phyloP scores from a whole-genome alignment of 2,888 invertebrate species.

The Acanthococcus lagerstroemiae region DNA sequence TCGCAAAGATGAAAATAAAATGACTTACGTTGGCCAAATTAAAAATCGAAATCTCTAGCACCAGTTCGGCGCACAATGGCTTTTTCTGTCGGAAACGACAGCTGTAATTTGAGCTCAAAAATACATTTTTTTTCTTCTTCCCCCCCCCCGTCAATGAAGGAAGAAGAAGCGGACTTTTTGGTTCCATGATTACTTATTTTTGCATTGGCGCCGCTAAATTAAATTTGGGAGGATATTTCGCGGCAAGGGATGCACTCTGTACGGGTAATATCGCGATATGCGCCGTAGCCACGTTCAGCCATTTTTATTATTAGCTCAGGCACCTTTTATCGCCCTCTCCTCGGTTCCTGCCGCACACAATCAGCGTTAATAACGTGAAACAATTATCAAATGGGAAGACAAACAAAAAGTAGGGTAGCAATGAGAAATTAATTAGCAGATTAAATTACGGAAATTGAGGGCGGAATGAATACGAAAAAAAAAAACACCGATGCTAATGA shows the following conservation, averaged over 20 bases:
- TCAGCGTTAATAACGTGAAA: slow-evolving; percentile 20
- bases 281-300: not conserved
- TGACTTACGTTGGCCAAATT: not conserved
- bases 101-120: too few species aligned
- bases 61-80: too few species aligned
- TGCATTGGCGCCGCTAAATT: too few species aligned
- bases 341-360: not conserved
- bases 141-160: too few species aligned
- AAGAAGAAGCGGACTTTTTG: too few species aligned
- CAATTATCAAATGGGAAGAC: slow-evolving; percentile 18
- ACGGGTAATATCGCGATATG: too few species aligned
- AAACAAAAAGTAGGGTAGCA: slow-evolving; percentile 2
- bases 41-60: not conserved
- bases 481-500: slow-evolving; percentile 19
- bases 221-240: too few species aligned
- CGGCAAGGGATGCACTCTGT: too few species aligned
- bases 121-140: too few species aligned
- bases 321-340: not conserved
- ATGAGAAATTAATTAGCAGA: slow-evolving; percentile 27
- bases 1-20: not conserved
- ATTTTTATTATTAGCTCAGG: not conserved
- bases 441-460: slow-evolving; percentile 28
- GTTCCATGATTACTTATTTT: too few species aligned
- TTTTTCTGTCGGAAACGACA: too few species aligned
- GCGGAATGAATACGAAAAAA: slow-evolving; percentile 17